Evolutionary conservation across 53 echinoderm and acorn worm genomes (phyloP).

Genomic region (Holothuria leucospilota): DNA sequence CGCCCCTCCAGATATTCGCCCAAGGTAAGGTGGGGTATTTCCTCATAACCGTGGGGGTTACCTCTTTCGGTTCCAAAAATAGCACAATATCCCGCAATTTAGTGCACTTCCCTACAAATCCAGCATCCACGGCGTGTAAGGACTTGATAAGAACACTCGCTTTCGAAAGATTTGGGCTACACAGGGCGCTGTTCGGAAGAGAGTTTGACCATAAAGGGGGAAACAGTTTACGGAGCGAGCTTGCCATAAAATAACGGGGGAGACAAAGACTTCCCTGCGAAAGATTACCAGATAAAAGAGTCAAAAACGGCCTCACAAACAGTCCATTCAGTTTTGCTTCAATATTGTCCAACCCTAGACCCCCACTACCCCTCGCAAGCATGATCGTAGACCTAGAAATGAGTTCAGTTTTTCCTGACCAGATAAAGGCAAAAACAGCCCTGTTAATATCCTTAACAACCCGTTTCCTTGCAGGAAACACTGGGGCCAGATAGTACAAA

Average conservation of each 20-base stretch:
- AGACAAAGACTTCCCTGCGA: background rate
- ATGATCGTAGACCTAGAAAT: background rate
- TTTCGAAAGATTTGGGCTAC: background rate
- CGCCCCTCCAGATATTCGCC: no score
- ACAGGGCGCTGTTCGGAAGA: no score
- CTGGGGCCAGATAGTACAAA: no score
- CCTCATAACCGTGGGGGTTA: no score
- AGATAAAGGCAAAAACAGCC: conserved; percentile 11
- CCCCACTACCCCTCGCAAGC: background rate
- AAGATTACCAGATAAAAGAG: background rate
- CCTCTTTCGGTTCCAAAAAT: no score
- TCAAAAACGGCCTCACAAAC: conserved; percentile 7
- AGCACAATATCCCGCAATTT: no score
- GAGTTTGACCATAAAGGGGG: background rate
- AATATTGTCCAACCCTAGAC: conserved; percentile 7
- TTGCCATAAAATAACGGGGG: conserved; percentile 1
- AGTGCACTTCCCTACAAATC: no score
- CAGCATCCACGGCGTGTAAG: no score
- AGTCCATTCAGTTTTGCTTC: conserved; percentile 15
- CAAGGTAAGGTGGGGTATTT: no score
- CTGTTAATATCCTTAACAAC: background rate
- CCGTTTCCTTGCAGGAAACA: background rate
- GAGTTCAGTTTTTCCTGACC: conserved; percentile 6
- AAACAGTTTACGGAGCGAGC: background rate
- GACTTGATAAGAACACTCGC: no score